phyloP scores from a whole-genome alignment of 2,888 invertebrate genomes.

The Drosophila mimetica region DNA sequence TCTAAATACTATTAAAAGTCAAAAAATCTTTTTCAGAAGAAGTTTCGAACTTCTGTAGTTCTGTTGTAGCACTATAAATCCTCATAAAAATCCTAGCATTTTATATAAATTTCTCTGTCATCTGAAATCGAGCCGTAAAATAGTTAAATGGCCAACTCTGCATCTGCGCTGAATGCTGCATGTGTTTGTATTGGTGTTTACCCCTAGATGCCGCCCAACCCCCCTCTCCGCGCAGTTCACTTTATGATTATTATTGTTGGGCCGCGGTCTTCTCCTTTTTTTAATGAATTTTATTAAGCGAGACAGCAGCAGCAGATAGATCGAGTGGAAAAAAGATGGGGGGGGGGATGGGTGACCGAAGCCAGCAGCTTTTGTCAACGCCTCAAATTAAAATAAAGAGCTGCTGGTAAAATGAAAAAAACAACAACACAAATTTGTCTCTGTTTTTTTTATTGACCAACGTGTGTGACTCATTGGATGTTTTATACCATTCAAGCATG shows the following conservation, averaged over 20 bases:
- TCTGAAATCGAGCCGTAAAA: no score
- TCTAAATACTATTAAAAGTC: no score
- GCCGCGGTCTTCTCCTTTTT: slow-evolving; percentile 11
- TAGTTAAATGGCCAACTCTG: slow-evolving; percentile 9
- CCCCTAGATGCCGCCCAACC: slow-evolving; percentile 8
- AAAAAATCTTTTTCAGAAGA: no score
- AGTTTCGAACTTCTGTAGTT: no score
- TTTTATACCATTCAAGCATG: slow-evolving; percentile 5
- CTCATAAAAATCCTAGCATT: no score
- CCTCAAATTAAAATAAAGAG: slow-evolving; percentile 36
- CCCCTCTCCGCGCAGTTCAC: neutral
- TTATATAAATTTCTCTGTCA: no score
- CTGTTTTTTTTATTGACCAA: slow-evolving; percentile 18
- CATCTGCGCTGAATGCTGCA: slow-evolving; percentile 5
- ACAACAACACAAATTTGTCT: slow-evolving; percentile 12
- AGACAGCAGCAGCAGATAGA: slow-evolving; percentile 36
- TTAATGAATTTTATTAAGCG: slow-evolving; percentile 67
- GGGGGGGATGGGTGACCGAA: slow-evolving; percentile 4
- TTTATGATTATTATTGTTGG: slow-evolving; percentile 54
- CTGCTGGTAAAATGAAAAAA: slow-evolving; percentile 2
- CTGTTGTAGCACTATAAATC: no score
- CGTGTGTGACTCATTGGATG: slow-evolving; percentile 21
- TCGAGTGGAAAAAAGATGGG: neutral
- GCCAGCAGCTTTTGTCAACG: slow-evolving; percentile 17
- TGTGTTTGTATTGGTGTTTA: slow-evolving; percentile 15